phyloP scores from a whole-genome alignment of 2,888 invertebrate species.

The Eugnorisma glareosa region DNA sequence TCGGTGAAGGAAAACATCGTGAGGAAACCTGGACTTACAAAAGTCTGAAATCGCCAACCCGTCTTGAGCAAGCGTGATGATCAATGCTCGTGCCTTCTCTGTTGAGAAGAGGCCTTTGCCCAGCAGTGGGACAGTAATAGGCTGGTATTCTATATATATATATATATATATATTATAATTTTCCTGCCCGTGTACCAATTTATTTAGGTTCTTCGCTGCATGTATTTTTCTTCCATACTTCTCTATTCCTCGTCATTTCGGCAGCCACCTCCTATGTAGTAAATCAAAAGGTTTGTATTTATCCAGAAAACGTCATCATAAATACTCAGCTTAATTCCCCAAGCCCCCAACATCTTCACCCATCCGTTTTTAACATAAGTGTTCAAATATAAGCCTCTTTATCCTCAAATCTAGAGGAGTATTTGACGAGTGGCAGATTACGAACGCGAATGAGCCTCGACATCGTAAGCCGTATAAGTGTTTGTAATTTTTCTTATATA shows the following conservation, averaged over 20 bases:
- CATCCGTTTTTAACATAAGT: constrained; percentile 8
- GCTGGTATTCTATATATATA: too few species aligned
- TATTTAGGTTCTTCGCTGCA: neutral
- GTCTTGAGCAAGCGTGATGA: too few species aligned
- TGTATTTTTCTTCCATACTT: neutral
- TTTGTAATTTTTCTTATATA: constrained; percentile 19
- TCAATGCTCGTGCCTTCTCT: too few species aligned
- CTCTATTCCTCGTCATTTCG: neutral
- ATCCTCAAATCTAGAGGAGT: constrained; percentile 13
- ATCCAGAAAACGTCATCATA: neutral
- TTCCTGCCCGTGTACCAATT: neutral
- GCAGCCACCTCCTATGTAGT: neutral
- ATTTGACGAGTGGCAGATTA: constrained; percentile 36
- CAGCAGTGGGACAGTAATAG: too few species aligned
- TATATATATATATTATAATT: too few species aligned
- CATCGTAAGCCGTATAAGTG: constrained; percentile 15
- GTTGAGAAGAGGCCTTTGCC: too few species aligned
- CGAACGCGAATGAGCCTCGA: constrained; percentile 5
- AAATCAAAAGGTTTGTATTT: neutral
- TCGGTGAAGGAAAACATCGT: too few species aligned
- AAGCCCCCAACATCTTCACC: neutral
- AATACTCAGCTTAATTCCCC: neutral
- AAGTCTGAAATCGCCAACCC: too few species aligned
- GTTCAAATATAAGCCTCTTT: constrained; percentile 18
- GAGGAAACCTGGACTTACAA: too few species aligned